Evolutionary conservation across 2,797 vertebrate genomes (phyloP).

Genomic region (Notoglanidium macrostoma): DNA sequence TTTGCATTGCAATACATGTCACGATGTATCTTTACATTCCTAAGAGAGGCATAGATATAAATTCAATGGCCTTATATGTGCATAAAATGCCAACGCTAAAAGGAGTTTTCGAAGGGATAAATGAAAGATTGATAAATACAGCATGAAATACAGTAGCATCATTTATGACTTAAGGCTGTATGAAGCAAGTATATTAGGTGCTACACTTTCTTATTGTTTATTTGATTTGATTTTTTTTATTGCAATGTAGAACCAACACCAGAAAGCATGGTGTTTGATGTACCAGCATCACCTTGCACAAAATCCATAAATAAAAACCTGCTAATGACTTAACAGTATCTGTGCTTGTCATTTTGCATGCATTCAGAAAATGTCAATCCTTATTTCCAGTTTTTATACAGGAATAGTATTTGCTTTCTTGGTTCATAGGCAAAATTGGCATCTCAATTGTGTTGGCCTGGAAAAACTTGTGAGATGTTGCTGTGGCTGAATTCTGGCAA

Average conservation of each 20-base stretch:
- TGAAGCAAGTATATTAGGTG: not conserved
- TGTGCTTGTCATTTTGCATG: not conserved
- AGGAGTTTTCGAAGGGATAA: too few species aligned
- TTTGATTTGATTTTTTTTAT: not conserved
- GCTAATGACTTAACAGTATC: not conserved
- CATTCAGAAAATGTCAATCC: not conserved
- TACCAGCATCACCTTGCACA: slow-evolving; percentile 41
- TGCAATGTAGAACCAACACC: not conserved
- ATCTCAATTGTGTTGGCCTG: not conserved
- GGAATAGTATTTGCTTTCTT: not conserved
- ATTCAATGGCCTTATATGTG: slow-evolving; percentile 10
- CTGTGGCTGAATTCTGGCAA: not conserved
- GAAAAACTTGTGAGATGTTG: not conserved
- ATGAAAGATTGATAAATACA: not conserved
- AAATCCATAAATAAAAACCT: slow-evolving; percentile 27
- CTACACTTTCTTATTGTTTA: not conserved
- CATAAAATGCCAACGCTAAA: not conserved
- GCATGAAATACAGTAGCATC: not conserved
- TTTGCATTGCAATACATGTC: not conserved
- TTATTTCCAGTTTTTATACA: not conserved
- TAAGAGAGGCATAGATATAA: too few species aligned
- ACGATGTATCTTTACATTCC: not conserved
- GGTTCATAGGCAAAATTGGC: not conserved
- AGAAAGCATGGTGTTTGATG: slow-evolving; percentile 5
- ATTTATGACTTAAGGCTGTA: slow-evolving; percentile 1